Base-by-base conservation (phyloP, 2,888 invertebrate genomes). In the Nipponacmea schrenckii region DNA sequence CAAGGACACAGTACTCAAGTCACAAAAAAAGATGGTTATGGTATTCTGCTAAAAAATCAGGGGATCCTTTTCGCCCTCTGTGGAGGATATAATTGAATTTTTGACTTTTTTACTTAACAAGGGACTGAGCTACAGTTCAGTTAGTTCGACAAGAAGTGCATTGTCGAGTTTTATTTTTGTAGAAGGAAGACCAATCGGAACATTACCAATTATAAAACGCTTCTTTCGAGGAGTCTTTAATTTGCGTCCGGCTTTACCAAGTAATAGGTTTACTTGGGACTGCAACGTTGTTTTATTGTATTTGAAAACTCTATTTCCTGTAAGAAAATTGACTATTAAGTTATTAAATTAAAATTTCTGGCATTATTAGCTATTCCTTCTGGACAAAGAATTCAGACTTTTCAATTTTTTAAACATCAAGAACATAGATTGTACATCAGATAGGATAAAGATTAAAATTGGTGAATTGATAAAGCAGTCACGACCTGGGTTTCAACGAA, bases 151-250 rank as follows among this genome's bases (percentile, higher is more conserved):
- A 39, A 39, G 39, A 39, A 8, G 8, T 8, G 39, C 39, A 8
- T 39, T 39, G 10, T 39, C 39, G 10, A 39, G 8, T 8, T 39
- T 39, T 39, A 39, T 39, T 39, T 39, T 39, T 39, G 10, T 39
- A 7, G 10, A 39, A 1, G 10, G 10, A 8, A 39, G 10, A 7
- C 8, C 39, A 8, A 10, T 7, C 1, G 39, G 39, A 8, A 39
- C 39, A 8, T 69, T 68, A 26, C 73, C 71, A 5, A 12, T 71
- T 0, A 64, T 71, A 1, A 20, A 72, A 12, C 46, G 67, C 45
- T 64, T 17, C 39, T 65, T 72, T 70, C 69, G 70, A 69, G 74
- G 76, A 15, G 46, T 74, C 1, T 74, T 74, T 68, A 26, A 27
- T 1, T 26, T 67, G 14, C 68, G 62, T 44, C 74, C 72, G 12